Base-by-base conservation (phyloP, 2,113 vertebrate species). In the Elanoides forficatus region DNA sequence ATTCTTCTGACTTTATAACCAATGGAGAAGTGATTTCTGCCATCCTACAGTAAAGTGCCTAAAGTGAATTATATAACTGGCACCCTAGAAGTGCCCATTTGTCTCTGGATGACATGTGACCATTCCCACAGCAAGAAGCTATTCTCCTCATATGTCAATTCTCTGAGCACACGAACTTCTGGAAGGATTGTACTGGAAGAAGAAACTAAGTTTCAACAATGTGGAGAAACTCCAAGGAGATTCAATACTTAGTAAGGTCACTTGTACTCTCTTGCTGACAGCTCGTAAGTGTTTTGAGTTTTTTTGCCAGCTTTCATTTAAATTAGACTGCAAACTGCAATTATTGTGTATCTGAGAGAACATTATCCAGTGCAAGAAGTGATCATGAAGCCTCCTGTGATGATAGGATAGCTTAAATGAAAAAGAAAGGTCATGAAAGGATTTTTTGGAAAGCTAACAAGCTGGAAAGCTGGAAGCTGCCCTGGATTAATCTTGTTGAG, bases 51-150 rank as follows among this genome's bases (percentile, higher is more conserved):
- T 8, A 27, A 27, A 59, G 16, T 27, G 22, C 15, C n/a, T 67
- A 11, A 15, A 25, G 38, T 10, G 50, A 86, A 21, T 30, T 16
- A 34, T 34, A 22, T 27, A 79, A 42, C 21, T 12, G 47, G 23
- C 20, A 40, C 7, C 29, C 36, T 20, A 1, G 18, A 47, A 47
- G 27, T 48, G 45, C 15, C 59, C 0, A 0, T 34, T 56, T 89
- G 76, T 38, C 60, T 55, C 76, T 45, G 43, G 18, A 27, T 34
- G 36, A 18, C 1, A 2, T 72, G 48, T 53, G 68, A 59, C 18
- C 13, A 8, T 53, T 74, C 23, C 32, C 16, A 26, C 16, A 75
- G 47, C 42, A 74, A 30, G 32, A 59, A 66, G 22, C 5, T 40
- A 15, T 47, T 52, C 20, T 88, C 18, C 52, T 91, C 30, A 27